phyloP scores from a whole-genome alignment of 2,113 vertebrate species.

The Paralichthys olivaceus region DNA sequence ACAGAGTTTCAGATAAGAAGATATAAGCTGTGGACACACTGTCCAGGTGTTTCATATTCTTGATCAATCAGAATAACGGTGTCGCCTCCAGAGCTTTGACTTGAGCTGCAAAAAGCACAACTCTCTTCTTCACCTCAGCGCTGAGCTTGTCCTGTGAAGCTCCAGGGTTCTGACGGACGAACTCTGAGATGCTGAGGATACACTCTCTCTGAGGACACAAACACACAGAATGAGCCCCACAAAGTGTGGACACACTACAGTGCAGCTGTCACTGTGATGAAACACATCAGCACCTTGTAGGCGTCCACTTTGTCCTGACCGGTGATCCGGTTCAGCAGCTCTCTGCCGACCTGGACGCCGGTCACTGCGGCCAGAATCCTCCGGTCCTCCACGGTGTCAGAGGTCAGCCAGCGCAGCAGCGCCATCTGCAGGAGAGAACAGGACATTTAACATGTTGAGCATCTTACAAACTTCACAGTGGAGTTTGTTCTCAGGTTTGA shows the following conservation, averaged over 20 bases:
- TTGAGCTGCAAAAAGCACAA: conserved; percentile 78
- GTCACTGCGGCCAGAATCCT: conserved; percentile 65
- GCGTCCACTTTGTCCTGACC: conserved; percentile 76
- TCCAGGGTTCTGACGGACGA: conserved; percentile 71
- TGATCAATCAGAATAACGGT: conserved; percentile 34
- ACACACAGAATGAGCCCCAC: background rate
- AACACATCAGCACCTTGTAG: conserved; percentile 70
- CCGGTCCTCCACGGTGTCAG: conserved; percentile 71
- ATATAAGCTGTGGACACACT: background rate
- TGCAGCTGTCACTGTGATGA: background rate
- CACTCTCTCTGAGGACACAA: conserved; percentile 76
- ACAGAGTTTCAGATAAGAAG: background rate
- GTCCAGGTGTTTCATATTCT: background rate
- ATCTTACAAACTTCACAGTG: too few relatives aligned
- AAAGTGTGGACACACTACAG: background rate
- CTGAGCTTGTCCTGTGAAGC: conserved; percentile 73
- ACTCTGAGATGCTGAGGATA: conserved; percentile 74
- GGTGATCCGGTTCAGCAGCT: conserved; percentile 76
- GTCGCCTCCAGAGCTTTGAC: conserved; percentile 70
- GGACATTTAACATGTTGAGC: too few relatives aligned
- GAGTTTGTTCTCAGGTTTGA: too few relatives aligned
- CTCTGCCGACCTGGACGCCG: conserved; percentile 67
- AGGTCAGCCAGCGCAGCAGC: conserved; percentile 75
- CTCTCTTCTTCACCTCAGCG: conserved; percentile 77
- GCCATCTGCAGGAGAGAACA: conserved; percentile 66